Percentiles rank a stretch among this genome's conserved stretches.
Evolutionary conservation across 2,888 invertebrate species (phyloP).

Genomic region (Colostygia pectinataria): DNA sequence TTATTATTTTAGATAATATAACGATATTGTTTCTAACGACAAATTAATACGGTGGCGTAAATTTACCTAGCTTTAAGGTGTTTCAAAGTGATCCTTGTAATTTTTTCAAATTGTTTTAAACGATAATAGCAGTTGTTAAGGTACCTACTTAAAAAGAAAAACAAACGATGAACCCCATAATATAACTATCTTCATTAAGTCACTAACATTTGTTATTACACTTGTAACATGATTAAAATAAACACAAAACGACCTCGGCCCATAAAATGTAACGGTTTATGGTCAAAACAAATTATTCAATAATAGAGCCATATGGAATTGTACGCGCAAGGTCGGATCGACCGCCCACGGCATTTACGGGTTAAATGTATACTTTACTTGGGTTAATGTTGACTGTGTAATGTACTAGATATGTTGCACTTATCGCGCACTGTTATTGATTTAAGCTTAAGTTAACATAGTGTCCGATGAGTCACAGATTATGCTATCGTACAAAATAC

Average conservation of each 20-base stretch:
- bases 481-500: too few species aligned
- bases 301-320: slow-evolving; percentile 6
- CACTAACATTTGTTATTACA: background rate
- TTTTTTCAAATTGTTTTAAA: too few species aligned
- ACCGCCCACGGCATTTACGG: slow-evolving; percentile 9
- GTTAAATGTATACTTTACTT: background rate
- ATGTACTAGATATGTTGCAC: slow-evolving; percentile 4
- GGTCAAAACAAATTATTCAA: slow-evolving; percentile 21
- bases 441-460: slow-evolving; percentile 23
- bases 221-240: slow-evolving; percentile 13
- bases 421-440: slow-evolving; percentile 22
- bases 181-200: too few species aligned
- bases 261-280: slow-evolving; percentile 17
- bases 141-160: too few species aligned
- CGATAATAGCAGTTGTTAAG: too few species aligned
- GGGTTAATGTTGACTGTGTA: slow-evolving; percentile 4
- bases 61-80: too few species aligned
- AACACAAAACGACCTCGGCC: slow-evolving; percentile 12
- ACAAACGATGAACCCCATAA: too few species aligned
- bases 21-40: too few species aligned
- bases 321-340: slow-evolving; percentile 9
- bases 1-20: too few species aligned
- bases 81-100: too few species aligned
- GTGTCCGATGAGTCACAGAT: slow-evolving; percentile 2
- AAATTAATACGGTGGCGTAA: too few species aligned